A percentile compares a stretch with the other conserved stretches of the same genome.
Evolutionary conservation across 2,888 invertebrate genomes (phyloP).

Genomic region (Petrolisthes cinctipes): DNA sequence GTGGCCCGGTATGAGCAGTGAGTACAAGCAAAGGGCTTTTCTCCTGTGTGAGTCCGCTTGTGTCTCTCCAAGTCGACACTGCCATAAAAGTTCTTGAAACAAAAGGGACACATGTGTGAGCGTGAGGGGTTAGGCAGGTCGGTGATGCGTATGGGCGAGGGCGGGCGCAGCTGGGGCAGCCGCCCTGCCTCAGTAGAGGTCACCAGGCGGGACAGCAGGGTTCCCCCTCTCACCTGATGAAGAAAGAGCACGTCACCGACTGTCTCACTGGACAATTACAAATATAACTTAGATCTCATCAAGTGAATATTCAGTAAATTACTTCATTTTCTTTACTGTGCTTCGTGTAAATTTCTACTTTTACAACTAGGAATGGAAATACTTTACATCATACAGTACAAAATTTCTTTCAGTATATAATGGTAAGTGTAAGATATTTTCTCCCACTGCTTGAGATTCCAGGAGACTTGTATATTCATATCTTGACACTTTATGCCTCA

Average conservation of each 20-base stretch:
- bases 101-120: constrained; percentile 51
- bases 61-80: constrained; percentile 58
- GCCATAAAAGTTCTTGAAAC: constrained; percentile 56
- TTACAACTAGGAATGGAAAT: too few species aligned
- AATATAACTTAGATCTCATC: too few species aligned
- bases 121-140: constrained; percentile 27
- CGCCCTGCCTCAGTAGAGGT: constrained; percentile 8
- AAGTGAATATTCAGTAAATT: too few species aligned
- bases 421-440: too few species aligned
- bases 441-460: too few species aligned
- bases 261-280: not conserved
- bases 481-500: too few species aligned
- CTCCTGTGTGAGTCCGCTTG: constrained; percentile 57
- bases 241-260: constrained; percentile 36
- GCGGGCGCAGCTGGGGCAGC: constrained; percentile 20
- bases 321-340: too few species aligned
- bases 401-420: too few species aligned
- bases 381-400: too few species aligned
- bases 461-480: too few species aligned
- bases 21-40: constrained; percentile 51
- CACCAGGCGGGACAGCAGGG: constrained; percentile 34
- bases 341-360: too few species aligned
- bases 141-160: constrained; percentile 25
- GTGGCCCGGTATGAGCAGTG: constrained; percentile 54
- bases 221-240: constrained; percentile 42